phyloP scores from a whole-genome alignment of 2,888 invertebrate species.

The Torymus auratus region DNA sequence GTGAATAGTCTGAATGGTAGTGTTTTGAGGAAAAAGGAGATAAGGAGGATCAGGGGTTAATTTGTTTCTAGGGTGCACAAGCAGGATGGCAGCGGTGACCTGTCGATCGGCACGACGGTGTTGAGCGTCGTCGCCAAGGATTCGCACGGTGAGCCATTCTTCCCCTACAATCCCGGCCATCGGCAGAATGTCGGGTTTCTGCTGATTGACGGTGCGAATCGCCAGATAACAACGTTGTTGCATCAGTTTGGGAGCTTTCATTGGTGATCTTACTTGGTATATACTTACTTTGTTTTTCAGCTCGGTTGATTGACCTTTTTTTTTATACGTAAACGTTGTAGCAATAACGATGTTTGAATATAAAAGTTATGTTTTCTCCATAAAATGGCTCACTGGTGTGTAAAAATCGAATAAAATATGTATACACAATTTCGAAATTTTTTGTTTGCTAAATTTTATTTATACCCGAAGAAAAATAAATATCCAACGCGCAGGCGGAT shows the following conservation, averaged over 20 bases:
- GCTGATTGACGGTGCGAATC: slow-evolving; percentile 73
- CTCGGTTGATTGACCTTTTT: too few species aligned
- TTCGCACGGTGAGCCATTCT: slow-evolving; percentile 65
- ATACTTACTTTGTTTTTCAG: too few species aligned
- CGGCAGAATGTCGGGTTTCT: slow-evolving; percentile 78
- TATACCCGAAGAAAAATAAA: too few species aligned
- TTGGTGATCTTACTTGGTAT: slow-evolving; percentile 29
- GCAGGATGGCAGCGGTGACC: slow-evolving; percentile 61
- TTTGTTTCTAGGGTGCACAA: slow-evolving; percentile 69
- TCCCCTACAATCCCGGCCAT: slow-evolving; percentile 67
- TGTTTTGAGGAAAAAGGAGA: background rate
- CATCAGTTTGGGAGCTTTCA: slow-evolving; percentile 66
- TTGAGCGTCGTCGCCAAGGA: slow-evolving; percentile 71
- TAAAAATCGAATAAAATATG: too few species aligned
- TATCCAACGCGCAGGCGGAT: too few species aligned
- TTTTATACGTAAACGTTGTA: too few species aligned
- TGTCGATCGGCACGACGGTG: slow-evolving; percentile 70
- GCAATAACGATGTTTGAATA: too few species aligned
- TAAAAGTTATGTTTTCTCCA: too few species aligned
- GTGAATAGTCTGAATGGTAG: slow-evolving; percentile 61
- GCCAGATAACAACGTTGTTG: slow-evolving; percentile 68
- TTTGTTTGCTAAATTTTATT: too few species aligned
- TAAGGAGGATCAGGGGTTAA: too few species aligned
- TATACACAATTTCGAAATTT: too few species aligned
- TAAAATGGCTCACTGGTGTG: too few species aligned